Percentiles rank a stretch among this genome's conserved stretches.
These are phyloP conservation scores for Mechanitis messenoides DNA, from an alignment of 2,888 invertebrate genomes.

Conservation along the genomic window DNA sequence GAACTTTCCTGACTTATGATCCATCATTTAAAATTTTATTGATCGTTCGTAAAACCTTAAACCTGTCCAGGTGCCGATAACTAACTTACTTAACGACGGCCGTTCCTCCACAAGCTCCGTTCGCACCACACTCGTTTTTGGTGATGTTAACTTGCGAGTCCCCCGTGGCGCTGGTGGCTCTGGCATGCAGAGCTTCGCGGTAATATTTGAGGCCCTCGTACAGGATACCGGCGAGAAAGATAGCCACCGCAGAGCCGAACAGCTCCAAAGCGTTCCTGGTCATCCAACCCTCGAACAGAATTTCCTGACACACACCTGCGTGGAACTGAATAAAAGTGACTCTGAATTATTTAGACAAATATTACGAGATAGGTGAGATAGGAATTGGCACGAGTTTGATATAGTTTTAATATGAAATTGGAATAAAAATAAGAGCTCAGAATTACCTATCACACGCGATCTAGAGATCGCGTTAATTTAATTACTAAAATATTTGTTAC, in stretches of 20 bases:
- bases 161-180: slow-evolving; percentile 45
- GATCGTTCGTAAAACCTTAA: slow-evolving; percentile 2
- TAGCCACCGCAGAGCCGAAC: slow-evolving; percentile 90
- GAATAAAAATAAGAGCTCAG: no score
- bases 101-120: slow-evolving; percentile 53
- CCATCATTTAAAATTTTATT: slow-evolving; percentile 2
- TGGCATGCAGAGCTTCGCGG: slow-evolving; percentile 66
- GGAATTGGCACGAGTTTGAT: no score
- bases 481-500: no score
- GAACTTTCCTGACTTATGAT: background rate
- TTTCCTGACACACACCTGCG: slow-evolving; percentile 83
- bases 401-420: no score
- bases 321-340: slow-evolving; percentile 80
- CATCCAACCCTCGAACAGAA: slow-evolving; percentile 88
- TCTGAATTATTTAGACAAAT: background rate
- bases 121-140: slow-evolving; percentile 66
- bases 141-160: slow-evolving; percentile 70
- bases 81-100: slow-evolving; percentile 60
- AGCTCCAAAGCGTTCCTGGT: slow-evolving; percentile 84
- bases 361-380: no score
- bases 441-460: no score
- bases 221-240: slow-evolving; percentile 92
- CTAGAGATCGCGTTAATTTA: no score
- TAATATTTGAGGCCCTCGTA: slow-evolving; percentile 97
- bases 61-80: background rate